Base-by-base conservation (phyloP, 92 coral and sea anemone genomes). In the Plumapathes pennacea region DNA sequence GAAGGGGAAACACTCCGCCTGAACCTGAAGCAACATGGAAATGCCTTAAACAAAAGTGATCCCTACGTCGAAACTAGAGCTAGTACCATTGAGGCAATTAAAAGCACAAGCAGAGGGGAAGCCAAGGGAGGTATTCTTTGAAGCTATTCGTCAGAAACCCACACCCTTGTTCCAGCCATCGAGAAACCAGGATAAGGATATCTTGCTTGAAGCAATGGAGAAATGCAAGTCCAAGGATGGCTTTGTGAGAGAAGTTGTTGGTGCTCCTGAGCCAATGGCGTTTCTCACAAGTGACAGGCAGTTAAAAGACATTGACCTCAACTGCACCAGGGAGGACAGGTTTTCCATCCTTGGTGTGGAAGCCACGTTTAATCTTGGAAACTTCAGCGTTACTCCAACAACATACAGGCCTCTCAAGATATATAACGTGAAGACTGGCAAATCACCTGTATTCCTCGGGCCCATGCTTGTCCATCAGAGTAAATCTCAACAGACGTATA, bases 361-460 rank as follows among this genome's bases (percentile, higher is more conserved):
- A 38, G 54, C 77, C 11, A 76, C 77, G 25, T 67, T 47, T 48
- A 60, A 67, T 11, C 69, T 76, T 46, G 76, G 68, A 5, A 36
- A 64, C 22, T 62, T 72, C 45, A 25, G 62, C 50, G 54, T 73
- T n/a, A 77, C 84, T 29, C 77, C 71, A 20, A 77, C 71, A 17
- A 71, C 74, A 11, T 59, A 55, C 34, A 54, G 74, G 59, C 67
- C 74, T 17, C 22, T 53, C 22, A 60, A 67, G 32, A 69, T 67
- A 27, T 45, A 46, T 19, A 46, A 76, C 26, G 34, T 62, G 23
- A 77, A 60, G 31, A 51, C 61, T 37, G 73, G 73, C 13, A 78
- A 70, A 41, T 54, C 41, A 18, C 85, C 85, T 38, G 66, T 61
- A 23, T 69, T 78, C 41, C 49, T 76, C 38, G 76, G 83, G 28